Base-by-base conservation (phyloP, 1,140 invertebrate genomes). In the Hycleus cichorii region DNA sequence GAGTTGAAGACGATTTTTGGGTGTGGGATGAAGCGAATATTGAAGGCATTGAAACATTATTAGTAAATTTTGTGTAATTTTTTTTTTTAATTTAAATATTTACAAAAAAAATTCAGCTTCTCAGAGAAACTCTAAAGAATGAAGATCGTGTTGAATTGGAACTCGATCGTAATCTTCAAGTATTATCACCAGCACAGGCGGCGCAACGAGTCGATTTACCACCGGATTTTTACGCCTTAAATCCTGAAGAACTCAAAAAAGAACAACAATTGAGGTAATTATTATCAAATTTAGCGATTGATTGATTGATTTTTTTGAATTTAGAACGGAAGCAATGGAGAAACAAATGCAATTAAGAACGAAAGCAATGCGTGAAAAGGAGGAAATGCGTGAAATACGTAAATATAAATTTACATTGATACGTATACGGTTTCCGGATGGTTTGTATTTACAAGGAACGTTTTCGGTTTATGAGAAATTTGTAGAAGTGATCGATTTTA, bases 321-420 rank as follows among this genome's bases (percentile, higher is more conserved):
- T 27, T 64, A 89, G 89, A 59, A 68, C 78, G n/a, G 89, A 93
- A 74, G 83, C 82, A 26, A 79, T 90, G 10, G 92, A 95, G 69
- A 85, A 81, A 68, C 83, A 83, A 64, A 82, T 89, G 65, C 88
- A 92, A 78, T 72, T 97, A 2, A 78, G 90, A 52, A 97, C 94
- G 0, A 95, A 93, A 77, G 91, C 90, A 0, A 95, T 96, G 90
- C 73, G 93, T 9, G 93, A 96, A 73, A 87, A 88, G 65, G 88
- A 94, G 47, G 90, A 93, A 71, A 70, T 85, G 56, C 75, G 85
- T 49, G 87, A 89, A 69, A 79, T 88, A 64, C 79, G 85, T 52
- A 87, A 88, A 73, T 97, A 96, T 72, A 87, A 87, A 65, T 97
- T 88, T 70, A 82, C 88, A 4, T 74, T 95, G 2, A 86, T 97